Evolutionary conservation across 2,113 vertebrate genomes (phyloP), one percentile per base, ranked within the genome.

Genomic region (Galeopterus variegatus): DNA sequence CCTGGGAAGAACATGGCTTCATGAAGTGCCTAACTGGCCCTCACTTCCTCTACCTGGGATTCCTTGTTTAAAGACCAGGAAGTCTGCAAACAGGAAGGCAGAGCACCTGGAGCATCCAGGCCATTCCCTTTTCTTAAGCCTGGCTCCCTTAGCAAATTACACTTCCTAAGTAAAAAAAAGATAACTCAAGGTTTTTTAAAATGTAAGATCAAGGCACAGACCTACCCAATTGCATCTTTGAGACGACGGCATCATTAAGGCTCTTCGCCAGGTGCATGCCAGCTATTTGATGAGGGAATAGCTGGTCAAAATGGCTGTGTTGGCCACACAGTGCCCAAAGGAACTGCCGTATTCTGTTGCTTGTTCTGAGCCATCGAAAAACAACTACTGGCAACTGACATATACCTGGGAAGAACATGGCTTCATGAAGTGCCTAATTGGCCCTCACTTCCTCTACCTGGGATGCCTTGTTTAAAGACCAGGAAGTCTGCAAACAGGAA

Each of bases 161-260:
- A 83, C 18, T 9, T 48, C 56, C 8, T 33, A 45, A 54, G 31
- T n/a, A n/a, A n/a, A n/a, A n/a, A 26, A 33, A 64, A 75, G 65
- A 54, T 69, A 91, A 92, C 21, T 45, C 52, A 95, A 72, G 50
- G 69, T 26, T 33, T 87, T 77, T 65, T 21, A 52, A 87, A 80
- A 76, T 72, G 28, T 4, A 82, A 91, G 50, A 84, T 48, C 33
- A 91, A 60, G 84, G 88, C 70, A 79, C 45, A 92, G 64, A 21
- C 36, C 73, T 67, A 52, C 48, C 8, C 6, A 64, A n/a, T 75
- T 7, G n/a, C 92, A 41, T 17, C 28, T 62, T 19, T 15, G 41
- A 69, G 83, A 90, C 41, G n/a, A 48, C 0, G 17, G 45, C 21
- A 58, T 5, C 8, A 3, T 26, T 64, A 36, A 58, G 31, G 23